Base-by-base conservation (phyloP, 2,113 vertebrate species). In the Kryptolebias marmoratus region DNA sequence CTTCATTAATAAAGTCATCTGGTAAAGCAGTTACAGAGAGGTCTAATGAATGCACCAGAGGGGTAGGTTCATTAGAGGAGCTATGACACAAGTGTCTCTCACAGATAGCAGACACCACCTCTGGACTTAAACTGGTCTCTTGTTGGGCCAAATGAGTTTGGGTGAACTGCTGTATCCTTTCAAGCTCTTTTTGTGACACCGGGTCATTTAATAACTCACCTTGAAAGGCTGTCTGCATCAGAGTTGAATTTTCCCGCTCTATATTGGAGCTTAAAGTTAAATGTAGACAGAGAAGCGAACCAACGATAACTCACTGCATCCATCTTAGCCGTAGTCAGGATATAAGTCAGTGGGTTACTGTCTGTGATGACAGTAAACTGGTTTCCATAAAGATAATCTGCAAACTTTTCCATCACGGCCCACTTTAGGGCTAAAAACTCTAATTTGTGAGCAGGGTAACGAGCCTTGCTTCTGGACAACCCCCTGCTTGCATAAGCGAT, bases 401-500 rank as follows among this genome's bases (percentile, higher is more conserved):
- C 39, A 42, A 42, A 42, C 39, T 42, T 42, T 42, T 42, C 39
- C 10, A 9, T 42, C 9, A 42, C 39, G 1, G 39, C 39, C 39
- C 39, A 42, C 39, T 42, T 5, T 42, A 42, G 8, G 5, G 39
- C 39, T 42, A 56, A 31, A 56, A 56, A 56, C 4, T 56, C 28
- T 56, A 56, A 56, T 31, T 56, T 56, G 54, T 56, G 54, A 28
- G 54, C 13, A 11, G 28, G 54, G 54, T 56, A 56, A 7, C 5
- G 13, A 31, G 30, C 27, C 15, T 56, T 32, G 3, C 57, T 59
- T 11, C 2, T 59, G 16, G 57, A 59, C 13, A 59, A 5, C 8
- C 57, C 57, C 32, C 32, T 36, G 16, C 57, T 59, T 4, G 57
- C 57, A 59, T 39, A 59, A n/a, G 57, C 57, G n/a, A 42, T 42